Evolutionary conservation across 30 jellyfish, hydroid and myxozoan species (phyloP).

Genomic region (Pelagia noctiluca): DNA sequence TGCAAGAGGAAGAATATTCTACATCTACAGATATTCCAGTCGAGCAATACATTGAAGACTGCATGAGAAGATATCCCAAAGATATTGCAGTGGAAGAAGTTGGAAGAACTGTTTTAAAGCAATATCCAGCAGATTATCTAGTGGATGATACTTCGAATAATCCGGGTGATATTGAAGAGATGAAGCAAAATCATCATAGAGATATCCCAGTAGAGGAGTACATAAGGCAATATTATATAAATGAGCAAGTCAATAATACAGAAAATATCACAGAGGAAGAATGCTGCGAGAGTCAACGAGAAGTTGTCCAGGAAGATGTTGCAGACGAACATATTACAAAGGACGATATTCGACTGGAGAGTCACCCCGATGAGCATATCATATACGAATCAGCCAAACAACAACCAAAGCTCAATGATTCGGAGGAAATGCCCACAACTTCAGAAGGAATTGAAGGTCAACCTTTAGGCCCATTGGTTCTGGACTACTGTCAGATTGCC

Average conservation of each 20-base stretch:
- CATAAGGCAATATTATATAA: neutral
- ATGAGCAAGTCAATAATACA: neutral
- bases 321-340: no score
- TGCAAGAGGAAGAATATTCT: slow-evolving; percentile 11
- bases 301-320: no score
- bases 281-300: neutral
- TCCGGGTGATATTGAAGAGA: neutral
- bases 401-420: no score
- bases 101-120: slow-evolving; percentile 32
- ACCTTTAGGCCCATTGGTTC: no score
- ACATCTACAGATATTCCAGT: no score
- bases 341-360: no score
- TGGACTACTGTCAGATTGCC: no score
- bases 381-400: no score
- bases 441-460: no score
- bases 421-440: no score
- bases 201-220: slow-evolving; percentile 26
- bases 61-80: neutral
- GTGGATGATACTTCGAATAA: slow-evolving; percentile 1
- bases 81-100: slow-evolving; percentile 53
- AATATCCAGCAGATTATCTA: slow-evolving; percentile 10
- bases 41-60: neutral
- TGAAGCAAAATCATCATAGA: neutral
- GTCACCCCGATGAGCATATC: no score
- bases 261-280: slow-evolving; percentile 33